These are phyloP conservation scores for Lasiurus borealis DNA, from an alignment of 2,113 vertebrate genomes.

Conservation along the genomic window DNA sequence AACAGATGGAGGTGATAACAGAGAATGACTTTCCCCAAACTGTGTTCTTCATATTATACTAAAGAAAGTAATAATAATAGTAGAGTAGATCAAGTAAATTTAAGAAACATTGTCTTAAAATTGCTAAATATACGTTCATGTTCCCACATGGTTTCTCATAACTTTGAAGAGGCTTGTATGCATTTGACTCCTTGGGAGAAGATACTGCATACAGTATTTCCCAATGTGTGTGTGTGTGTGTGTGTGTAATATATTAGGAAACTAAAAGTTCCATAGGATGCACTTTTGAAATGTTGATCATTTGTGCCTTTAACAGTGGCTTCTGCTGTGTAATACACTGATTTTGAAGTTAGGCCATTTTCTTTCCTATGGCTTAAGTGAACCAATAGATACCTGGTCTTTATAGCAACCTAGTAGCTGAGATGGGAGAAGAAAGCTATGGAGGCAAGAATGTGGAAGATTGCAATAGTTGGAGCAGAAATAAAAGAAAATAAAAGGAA, in stretches of 20 bases:
- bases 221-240: neutral
- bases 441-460: conserved; percentile 78
- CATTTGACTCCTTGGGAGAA: neutral
- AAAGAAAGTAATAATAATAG: neutral
- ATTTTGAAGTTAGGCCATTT: conserved; percentile 71
- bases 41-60: neutral
- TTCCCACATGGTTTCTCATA: neutral
- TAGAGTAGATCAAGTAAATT: neutral
- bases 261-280: neutral
- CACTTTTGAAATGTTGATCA: conserved; percentile 58
- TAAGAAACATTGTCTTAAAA: neutral
- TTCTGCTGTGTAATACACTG: conserved; percentile 32
- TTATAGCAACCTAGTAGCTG: conserved; percentile 68
- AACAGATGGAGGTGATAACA: neutral
- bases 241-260: neutral
- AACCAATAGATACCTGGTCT: conserved; percentile 52
- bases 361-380: conserved; percentile 29
- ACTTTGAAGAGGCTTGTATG: neutral
- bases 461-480: conserved; percentile 83
- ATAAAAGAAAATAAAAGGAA: conserved; percentile 82
- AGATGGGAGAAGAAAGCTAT: conserved; percentile 77
- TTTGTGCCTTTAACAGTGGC: conserved; percentile 26
- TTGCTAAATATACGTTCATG: neutral
- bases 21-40: neutral
- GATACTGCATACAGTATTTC: neutral